A percentile compares a stretch with the other conserved stretches of the same genome.
Evolutionary conservation across 1,140 invertebrate genomes (phyloP).

Genomic region (Teleogryllus occipitalis): DNA sequence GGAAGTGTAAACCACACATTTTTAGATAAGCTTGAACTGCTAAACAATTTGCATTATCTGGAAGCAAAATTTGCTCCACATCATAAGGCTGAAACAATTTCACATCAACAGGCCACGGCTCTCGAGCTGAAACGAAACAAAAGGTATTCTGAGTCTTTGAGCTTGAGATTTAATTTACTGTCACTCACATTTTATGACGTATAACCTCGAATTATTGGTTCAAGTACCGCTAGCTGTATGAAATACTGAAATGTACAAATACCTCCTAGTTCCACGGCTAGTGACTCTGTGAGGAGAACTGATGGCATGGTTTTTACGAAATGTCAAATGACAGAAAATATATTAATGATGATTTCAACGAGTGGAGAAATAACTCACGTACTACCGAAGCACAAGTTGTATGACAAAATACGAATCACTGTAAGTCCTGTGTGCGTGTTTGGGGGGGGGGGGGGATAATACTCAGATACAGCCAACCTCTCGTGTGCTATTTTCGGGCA

Average conservation of each 20-base stretch:
- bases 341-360: no score
- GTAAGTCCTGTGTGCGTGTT: no score
- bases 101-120: slow-evolving; percentile 80
- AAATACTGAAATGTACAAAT: slow-evolving; percentile 8
- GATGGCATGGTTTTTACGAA: slow-evolving; percentile 34
- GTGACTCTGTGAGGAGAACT: slow-evolving; percentile 35
- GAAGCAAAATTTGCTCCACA: slow-evolving; percentile 83
- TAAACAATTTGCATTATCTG: slow-evolving; percentile 84
- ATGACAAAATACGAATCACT: no score
- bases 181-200: not conserved
- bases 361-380: no score
- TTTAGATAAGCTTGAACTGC: slow-evolving; percentile 87
- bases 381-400: no score
- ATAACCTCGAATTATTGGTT: not conserved
- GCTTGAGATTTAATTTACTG: not conserved
- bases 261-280: slow-evolving; percentile 39
- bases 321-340: no score
- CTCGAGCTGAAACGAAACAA: slow-evolving; percentile 42
- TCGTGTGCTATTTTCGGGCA: no score
- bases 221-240: no score
- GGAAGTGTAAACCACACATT: slow-evolving; percentile 81
- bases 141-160: not conserved
- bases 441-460: no score
- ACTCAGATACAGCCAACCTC: no score
- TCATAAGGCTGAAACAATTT: slow-evolving; percentile 80